Percentiles rank a stretch among this genome's conserved stretches.
phyloP scores from a whole-genome alignment of 2,797 vertebrate genomes.

The Sebastes cheni region DNA sequence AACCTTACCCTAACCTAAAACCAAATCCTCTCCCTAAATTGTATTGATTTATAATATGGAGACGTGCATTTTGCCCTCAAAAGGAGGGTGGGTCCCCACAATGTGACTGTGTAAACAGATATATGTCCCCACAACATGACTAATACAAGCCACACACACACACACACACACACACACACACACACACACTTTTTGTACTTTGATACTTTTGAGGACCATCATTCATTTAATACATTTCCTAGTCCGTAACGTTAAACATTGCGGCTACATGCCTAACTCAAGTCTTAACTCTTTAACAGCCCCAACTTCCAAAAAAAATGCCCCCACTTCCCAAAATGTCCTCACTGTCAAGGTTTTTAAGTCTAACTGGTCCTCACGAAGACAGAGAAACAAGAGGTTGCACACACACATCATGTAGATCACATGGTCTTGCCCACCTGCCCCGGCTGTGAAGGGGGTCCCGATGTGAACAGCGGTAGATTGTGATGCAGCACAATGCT shows the following conservation, averaged over 20 bases:
- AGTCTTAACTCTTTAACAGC: not conserved
- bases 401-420: not conserved
- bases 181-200: not conserved
- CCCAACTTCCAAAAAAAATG: not conserved
- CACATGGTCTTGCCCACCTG: conserved; percentile 17
- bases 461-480: conserved; percentile 34
- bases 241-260: not conserved
- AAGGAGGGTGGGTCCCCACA: too few species aligned
- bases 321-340: not conserved
- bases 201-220: not conserved
- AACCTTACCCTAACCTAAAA: too few species aligned
- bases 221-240: not conserved
- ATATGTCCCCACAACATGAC: not conserved
- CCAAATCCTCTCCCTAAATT: too few species aligned
- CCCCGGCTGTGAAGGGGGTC: not conserved
- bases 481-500: conserved; percentile 35
- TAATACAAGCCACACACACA: not conserved
- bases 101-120: too few species aligned
- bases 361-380: not conserved
- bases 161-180: not conserved
- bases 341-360: not conserved
- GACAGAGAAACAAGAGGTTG: not conserved
- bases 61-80: too few species aligned
- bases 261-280: not conserved
- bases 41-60: too few species aligned